A percentile compares a stretch with the other conserved stretches of the same genome.
These are phyloP conservation scores for Stenodera caucasica DNA, from an alignment of 2,888 invertebrate species.

Conservation along the genomic window DNA sequence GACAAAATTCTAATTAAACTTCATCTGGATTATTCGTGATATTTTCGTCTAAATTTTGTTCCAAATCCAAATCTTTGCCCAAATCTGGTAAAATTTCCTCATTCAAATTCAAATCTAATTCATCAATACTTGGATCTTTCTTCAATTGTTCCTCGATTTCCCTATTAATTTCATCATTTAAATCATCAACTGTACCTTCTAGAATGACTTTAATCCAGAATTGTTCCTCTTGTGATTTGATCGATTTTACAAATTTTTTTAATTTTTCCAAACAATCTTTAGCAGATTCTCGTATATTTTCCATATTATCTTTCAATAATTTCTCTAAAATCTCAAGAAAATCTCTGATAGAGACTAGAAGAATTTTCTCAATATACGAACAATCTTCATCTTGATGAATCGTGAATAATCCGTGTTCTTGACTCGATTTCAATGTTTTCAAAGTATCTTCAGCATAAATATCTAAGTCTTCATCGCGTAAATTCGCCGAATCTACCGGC, in stretches of 20 bases:
- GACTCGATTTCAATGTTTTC: conserved; percentile 38
- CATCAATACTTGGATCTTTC: not conserved
- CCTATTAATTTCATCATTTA: conserved; percentile 27
- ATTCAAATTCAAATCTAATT: conserved; percentile 9
- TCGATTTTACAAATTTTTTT: conserved; percentile 33
- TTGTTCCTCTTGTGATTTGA: conserved; percentile 39
- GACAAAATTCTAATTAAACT: too few relatives aligned
- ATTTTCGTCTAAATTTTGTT: not conserved
- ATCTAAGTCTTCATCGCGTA: conserved; percentile 37
- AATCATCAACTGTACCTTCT: conserved; percentile 20
- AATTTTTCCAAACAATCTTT: conserved; percentile 42
- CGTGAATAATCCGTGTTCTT: conserved; percentile 22
- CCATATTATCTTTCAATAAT: conserved; percentile 44
- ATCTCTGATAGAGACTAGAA: conserved; percentile 40
- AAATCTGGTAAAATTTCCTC: conserved; percentile 9
- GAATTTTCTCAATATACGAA: conserved; percentile 45
- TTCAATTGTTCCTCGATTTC: conserved; percentile 1
- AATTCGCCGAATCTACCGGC: conserved; percentile 33
- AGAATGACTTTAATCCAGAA: conserved; percentile 34
- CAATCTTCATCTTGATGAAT: conserved; percentile 29
- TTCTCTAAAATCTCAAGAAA: conserved; percentile 41
- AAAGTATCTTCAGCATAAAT: conserved; percentile 48
- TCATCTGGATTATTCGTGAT: too few relatives aligned
- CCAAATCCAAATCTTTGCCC: conserved; percentile 9
- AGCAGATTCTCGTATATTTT: conserved; percentile 45